These are phyloP conservation scores for Heliconius ismenius DNA, from an alignment of 2,888 invertebrate genomes.

Conservation along the genomic window DNA sequence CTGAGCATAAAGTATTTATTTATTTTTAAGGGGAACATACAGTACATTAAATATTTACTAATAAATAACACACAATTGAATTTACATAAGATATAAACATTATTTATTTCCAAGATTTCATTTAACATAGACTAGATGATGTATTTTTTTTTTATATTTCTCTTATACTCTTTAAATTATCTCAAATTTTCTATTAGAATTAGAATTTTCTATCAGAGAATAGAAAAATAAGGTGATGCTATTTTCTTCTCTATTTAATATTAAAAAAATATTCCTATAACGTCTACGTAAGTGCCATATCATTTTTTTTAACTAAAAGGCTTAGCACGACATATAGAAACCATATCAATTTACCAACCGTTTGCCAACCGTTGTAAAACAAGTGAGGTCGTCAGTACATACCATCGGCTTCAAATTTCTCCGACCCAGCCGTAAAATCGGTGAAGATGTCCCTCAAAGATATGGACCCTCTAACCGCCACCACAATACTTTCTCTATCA, in stretches of 20 bases:
- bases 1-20: constrained; percentile 48
- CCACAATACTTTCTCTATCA: constrained; percentile 88
- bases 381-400: constrained; percentile 37
- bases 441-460: constrained; percentile 93
- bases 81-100: no score
- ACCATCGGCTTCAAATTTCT: constrained; percentile 86
- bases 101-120: no score
- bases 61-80: no score
- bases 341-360: constrained; percentile 1
- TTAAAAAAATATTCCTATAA: neutral
- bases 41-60: no score
- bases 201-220: no score
- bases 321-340: neutral
- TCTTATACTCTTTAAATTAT: no score
- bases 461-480: constrained; percentile 92
- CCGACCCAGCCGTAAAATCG: constrained; percentile 89
- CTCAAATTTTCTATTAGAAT: no score
- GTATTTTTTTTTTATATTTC: no score
- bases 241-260: no score
- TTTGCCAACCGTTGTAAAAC: neutral
- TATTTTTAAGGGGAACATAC: neutral
- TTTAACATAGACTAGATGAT: no score
- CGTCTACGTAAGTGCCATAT: neutral
- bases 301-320: neutral
- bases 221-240: no score